Conservation (phyloP, 2,113 vertebrate species). For the Alligator sinensis region DNA sequence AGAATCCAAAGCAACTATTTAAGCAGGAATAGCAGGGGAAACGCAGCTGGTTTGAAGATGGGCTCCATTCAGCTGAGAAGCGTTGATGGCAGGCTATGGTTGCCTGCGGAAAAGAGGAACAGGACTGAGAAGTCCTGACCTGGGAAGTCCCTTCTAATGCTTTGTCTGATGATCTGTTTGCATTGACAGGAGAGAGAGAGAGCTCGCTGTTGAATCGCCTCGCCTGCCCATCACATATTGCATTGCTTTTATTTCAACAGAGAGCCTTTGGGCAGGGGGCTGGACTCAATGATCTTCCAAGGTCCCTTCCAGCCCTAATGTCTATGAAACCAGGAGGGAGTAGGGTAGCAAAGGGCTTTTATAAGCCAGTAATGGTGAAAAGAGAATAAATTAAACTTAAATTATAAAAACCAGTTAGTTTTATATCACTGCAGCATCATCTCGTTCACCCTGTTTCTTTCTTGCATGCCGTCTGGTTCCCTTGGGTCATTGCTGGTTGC, state of each 20-base stretch:
- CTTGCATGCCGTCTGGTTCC: background rate
- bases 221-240: accelerated
- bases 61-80: background rate
- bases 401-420: accelerated
- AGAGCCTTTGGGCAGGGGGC: accelerated
- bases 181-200: background rate
- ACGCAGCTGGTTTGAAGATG: background rate
- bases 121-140: accelerated
- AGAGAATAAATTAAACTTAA: background rate
- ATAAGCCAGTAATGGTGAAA: background rate
- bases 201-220: background rate
- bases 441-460: accelerated
- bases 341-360: background rate
- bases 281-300: too few species aligned
- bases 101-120: background rate
- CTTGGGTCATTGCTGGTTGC: accelerated
- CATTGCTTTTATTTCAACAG: background rate
- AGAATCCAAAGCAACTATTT: background rate
- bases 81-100: background rate
- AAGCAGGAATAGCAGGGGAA: background rate
- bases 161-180: background rate
- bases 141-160: background rate
- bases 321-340: background rate
- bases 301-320: too few species aligned
- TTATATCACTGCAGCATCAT: background rate